These are phyloP conservation scores for Hipparchia semele DNA, from an alignment of 2,888 invertebrate species.

Conservation along the genomic window DNA sequence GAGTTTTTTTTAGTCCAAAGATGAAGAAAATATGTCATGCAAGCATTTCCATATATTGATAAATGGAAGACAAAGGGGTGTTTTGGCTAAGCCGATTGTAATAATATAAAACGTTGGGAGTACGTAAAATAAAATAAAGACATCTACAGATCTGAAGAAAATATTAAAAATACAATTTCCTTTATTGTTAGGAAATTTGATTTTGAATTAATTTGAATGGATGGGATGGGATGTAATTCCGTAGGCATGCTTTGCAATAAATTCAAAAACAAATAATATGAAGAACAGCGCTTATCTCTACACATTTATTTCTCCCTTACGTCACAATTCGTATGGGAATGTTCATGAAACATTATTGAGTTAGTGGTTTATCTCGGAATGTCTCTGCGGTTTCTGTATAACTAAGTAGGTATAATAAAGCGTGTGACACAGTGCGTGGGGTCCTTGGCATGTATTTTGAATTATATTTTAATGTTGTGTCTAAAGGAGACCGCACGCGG, in stretches of 20 bases:
- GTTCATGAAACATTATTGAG: constrained; percentile 48
- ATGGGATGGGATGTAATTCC: neutral
- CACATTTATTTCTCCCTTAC: constrained; percentile 16
- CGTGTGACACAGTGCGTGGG: constrained; percentile 35
- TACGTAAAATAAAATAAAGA: neutral
- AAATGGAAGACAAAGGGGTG: too few relatives aligned
- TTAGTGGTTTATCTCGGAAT: constrained; percentile 47
- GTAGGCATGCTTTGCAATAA: neutral
- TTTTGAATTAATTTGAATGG: neutral
- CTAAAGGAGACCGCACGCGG: neutral
- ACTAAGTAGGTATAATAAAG: constrained; percentile 31
- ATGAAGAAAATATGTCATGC: too few relatives aligned
- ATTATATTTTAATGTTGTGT: constrained; percentile 38
- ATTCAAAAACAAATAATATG: neutral
- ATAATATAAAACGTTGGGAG: neutral
- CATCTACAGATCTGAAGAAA: neutral
- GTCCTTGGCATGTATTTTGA: constrained; percentile 35
- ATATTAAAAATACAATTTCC: neutral
- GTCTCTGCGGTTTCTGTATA: constrained; percentile 38
- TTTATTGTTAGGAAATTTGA: neutral
- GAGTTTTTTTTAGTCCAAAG: too few relatives aligned
- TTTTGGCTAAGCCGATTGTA: neutral
- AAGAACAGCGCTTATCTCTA: neutral
- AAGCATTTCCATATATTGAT: too few relatives aligned
- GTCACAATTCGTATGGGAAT: constrained; percentile 37